A percentile compares a stretch with the other conserved stretches of the same genome.
phyloP scores from a whole-genome alignment of 2,797 vertebrate species.

The Threskiornis aethiopicus region DNA sequence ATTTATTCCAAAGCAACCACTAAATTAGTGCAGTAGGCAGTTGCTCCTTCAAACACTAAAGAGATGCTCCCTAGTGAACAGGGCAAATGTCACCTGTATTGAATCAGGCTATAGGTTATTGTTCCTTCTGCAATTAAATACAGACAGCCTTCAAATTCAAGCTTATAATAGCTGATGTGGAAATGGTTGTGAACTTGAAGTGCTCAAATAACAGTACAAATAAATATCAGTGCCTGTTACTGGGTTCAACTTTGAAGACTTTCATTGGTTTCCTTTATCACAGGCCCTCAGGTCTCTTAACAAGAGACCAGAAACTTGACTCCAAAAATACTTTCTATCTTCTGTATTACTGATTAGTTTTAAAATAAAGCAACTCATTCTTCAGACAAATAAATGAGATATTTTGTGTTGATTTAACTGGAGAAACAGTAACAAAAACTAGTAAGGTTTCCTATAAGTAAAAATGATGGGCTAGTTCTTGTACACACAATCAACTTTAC shows the following conservation, averaged over 20 bases:
- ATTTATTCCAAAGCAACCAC: slow-evolving; percentile 23
- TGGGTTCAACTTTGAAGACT: background rate
- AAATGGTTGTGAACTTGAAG: background rate
- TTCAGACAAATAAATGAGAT: background rate
- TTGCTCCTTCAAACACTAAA: slow-evolving; percentile 50
- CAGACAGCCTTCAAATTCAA: slow-evolving; percentile 16
- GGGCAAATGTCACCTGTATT: slow-evolving; percentile 62
- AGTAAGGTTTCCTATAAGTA: background rate
- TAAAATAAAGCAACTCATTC: slow-evolving; percentile 11
- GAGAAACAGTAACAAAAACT: background rate
- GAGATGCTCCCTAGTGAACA: slow-evolving; percentile 54
- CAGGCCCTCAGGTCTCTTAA: background rate
- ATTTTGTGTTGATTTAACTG: background rate
- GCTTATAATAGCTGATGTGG: background rate
- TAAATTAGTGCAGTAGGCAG: slow-evolving; percentile 39
- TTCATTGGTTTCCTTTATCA: slow-evolving; percentile 47
- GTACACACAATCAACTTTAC: background rate
- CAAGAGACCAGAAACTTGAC: background rate
- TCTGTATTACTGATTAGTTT: background rate
- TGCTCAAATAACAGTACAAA: slow-evolving; percentile 25
- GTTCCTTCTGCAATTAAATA: slow-evolving; percentile 64
- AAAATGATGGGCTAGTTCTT: background rate
- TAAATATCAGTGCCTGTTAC: slow-evolving; percentile 31
- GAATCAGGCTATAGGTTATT: slow-evolving; percentile 57
- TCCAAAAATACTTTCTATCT: slow-evolving; percentile 4